phyloP scores from a whole-genome alignment of 2,113 vertebrate genomes.

The Perognathus longimembris region DNA sequence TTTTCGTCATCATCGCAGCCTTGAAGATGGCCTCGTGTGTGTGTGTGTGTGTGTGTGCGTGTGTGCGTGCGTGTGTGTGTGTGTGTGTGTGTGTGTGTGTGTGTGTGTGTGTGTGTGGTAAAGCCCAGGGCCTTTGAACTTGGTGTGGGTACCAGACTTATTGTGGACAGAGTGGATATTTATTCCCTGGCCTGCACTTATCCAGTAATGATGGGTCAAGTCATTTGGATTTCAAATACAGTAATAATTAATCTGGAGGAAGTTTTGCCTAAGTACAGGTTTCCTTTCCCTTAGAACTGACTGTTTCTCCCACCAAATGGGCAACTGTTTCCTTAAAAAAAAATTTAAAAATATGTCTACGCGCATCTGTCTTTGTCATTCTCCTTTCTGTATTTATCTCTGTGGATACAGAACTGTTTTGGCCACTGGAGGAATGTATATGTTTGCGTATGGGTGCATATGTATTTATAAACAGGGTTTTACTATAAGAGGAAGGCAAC shows the following conservation, averaged over 20 bases:
- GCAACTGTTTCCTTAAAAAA: slow-evolving; percentile 80
- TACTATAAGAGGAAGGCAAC: slow-evolving; percentile 62
- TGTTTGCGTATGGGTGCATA: slow-evolving; percentile 71
- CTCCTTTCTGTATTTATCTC: slow-evolving; percentile 76
- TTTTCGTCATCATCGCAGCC: slow-evolving; percentile 66
- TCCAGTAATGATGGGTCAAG: slow-evolving; percentile 80
- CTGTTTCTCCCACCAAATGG: slow-evolving; percentile 62
- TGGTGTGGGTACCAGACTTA: slow-evolving; percentile 73
- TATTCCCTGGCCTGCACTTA: slow-evolving; percentile 77
- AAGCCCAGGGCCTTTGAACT: slow-evolving; percentile 66
- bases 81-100: no score
- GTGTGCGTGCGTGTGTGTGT: no score
- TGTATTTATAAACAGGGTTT: slow-evolving; percentile 82
- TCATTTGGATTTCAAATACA: slow-evolving; percentile 79
- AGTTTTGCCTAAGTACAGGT: slow-evolving; percentile 77
- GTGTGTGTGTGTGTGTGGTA: slow-evolving; percentile 65
- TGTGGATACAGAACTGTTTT: slow-evolving; percentile 67
- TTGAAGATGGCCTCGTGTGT: slow-evolving; percentile 58
- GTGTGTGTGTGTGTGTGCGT: not conserved
- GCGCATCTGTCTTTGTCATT: slow-evolving; percentile 74
- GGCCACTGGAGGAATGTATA: slow-evolving; percentile 72
- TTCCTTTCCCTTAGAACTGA: slow-evolving; percentile 73
- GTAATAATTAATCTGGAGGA: slow-evolving; percentile 79
- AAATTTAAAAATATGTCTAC: slow-evolving; percentile 77
- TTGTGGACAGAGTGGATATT: slow-evolving; percentile 77